Base-by-base conservation (phyloP, 2,888 invertebrate species). In the Hydrotaea diabolus region DNA sequence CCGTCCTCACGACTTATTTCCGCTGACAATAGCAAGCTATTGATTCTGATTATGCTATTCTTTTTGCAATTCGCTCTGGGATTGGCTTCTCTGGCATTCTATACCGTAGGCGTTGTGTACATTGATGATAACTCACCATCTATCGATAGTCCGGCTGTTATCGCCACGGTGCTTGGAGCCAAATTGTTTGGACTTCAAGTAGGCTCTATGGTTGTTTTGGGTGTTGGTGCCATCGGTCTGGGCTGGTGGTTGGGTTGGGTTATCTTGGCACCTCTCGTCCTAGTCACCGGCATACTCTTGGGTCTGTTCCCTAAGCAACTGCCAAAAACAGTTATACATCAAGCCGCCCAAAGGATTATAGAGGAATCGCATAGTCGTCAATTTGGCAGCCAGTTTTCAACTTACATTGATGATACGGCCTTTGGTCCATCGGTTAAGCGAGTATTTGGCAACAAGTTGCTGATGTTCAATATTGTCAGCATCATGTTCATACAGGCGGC, bases 101-200 rank as follows among this genome's bases (percentile, higher is more conserved):
- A 93, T 62, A 92, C 94, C 0, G 92, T 94, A 19, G 95, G 94
- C 8, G 90, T 95, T 21, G 93, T 94, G 4, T 95, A 94, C 87
- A 91, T 95, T 9, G 95, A 95, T 83, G 95, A 95, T 86, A 95
- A 95, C 88, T 93, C 94, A 0, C 91, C 93, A 26, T 93, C 92
- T 21, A 91, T 93, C 72, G 93, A 94, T 66, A 93, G 93, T 82
- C 93, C 94, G 0, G 92, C 93, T 0, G 92, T 92, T 39, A 91
- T 94, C 81, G 93, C 93, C 0, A 88, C 89, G 0, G 89, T 89
- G 0, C 75, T 93, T 39, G 92, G 91, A 0, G 90, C 91, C 0
- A 89, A 90, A n/a, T 87, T 91, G 0, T 87, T 91, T 62, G 93
- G 93, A 0, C 86, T 92, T n/a, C 92, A 92, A 85, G 71, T 91